A percentile compares a stretch with the other conserved stretches of the same genome.
These are phyloP conservation scores for Venturia canescens DNA, from an alignment of 1,140 invertebrate genomes.

Conservation along the genomic window DNA sequence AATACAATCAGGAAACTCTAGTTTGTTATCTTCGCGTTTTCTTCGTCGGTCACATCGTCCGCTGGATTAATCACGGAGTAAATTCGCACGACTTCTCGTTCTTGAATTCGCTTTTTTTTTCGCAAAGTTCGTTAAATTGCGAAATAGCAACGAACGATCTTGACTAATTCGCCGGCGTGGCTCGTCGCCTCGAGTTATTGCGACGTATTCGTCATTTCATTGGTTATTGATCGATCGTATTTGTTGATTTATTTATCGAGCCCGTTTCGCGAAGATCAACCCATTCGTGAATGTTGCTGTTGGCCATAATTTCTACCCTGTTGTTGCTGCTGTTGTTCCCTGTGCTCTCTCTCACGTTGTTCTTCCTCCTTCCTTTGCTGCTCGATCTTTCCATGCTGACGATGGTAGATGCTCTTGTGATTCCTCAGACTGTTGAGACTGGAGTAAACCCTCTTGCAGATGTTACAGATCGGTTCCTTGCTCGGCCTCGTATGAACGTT, in stretches of 20 bases:
- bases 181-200: background rate
- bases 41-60: background rate
- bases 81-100: constrained; percentile 5
- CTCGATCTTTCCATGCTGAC: constrained; percentile 76
- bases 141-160: background rate
- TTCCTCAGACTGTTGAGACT: constrained; percentile 91
- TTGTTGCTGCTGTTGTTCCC: constrained; percentile 57
- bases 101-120: background rate
- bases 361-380: constrained; percentile 71
- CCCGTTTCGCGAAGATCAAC: constrained; percentile 44
- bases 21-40: constrained; percentile 34
- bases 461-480: constrained; percentile 91
- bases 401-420: constrained; percentile 93
- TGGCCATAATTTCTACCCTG: constrained; percentile 58
- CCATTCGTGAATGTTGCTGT: constrained; percentile 57
- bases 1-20: constrained; percentile 52
- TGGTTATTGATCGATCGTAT: background rate
- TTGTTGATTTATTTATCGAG: background rate
- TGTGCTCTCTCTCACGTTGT: constrained; percentile 65
- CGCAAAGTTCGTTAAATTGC: background rate
- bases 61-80: background rate
- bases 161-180: too few species aligned
- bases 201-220: constrained; percentile 4
- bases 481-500: constrained; percentile 91
- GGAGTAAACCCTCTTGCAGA: constrained; percentile 92